A percentile compares a stretch with the other conserved stretches of the same genome.
These are phyloP conservation scores for Malthinus flaveolus DNA, from an alignment of 2,888 invertebrate genomes.

Conservation along the genomic window DNA sequence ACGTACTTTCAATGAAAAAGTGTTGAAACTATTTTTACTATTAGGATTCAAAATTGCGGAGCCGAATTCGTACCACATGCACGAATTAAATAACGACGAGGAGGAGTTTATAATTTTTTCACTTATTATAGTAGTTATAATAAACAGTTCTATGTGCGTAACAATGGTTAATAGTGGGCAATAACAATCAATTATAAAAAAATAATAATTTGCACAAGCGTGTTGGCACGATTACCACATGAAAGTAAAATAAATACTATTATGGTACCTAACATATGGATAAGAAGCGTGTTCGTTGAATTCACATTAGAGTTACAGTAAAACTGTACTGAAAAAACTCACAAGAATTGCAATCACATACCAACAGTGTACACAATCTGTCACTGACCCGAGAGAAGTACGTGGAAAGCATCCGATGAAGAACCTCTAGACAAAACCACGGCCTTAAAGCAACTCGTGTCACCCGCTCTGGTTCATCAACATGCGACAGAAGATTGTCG, in stretches of 20 bases:
- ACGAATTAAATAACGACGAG: too few relatives aligned
- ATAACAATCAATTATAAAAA: not conserved
- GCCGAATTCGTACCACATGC: too few relatives aligned
- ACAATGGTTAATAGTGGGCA: too few relatives aligned
- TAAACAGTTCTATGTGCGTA: too few relatives aligned
- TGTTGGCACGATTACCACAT: slow-evolving; percentile 7
- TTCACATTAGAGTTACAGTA: slow-evolving; percentile 39
- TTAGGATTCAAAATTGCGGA: too few relatives aligned
- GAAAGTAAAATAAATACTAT: slow-evolving; percentile 1
- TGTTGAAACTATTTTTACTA: too few relatives aligned
- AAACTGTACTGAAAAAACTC: slow-evolving; percentile 30
- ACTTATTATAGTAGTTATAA: too few relatives aligned
- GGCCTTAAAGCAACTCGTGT: slow-evolving; percentile 25
- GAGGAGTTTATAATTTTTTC: too few relatives aligned
- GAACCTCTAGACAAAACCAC: slow-evolving; percentile 15
- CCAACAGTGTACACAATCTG: slow-evolving; percentile 48
- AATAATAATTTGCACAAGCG: slow-evolving; percentile 1
- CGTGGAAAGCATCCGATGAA: slow-evolving; percentile 41
- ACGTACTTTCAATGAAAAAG: too few relatives aligned
- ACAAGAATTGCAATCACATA: slow-evolving; percentile 44
- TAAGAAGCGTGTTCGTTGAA: slow-evolving; percentile 39
- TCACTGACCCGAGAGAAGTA: slow-evolving; percentile 48
- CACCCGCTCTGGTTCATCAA: slow-evolving; percentile 32
- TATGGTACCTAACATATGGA: slow-evolving; percentile 18
- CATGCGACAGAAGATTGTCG: slow-evolving; percentile 30